Base-by-base conservation (phyloP, 1,140 invertebrate genomes). In the Lordiphosa collinella region DNA sequence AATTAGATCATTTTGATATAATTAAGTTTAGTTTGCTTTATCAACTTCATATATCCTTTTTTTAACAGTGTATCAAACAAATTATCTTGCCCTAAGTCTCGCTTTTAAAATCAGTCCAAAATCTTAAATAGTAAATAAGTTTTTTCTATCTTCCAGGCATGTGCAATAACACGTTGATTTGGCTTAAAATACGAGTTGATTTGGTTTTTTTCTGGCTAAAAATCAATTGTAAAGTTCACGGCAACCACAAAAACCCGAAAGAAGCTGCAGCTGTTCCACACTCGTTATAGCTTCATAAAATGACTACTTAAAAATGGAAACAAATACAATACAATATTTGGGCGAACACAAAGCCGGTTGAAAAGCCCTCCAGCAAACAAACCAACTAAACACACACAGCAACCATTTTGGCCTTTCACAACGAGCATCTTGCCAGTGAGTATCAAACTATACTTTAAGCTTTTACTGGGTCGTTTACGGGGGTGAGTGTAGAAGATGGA, bases 331-430 rank as follows among this genome's bases (percentile, higher is more conserved):
- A 34, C 41, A 46, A 55, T 35, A 41, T 59, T 52, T 48, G 55
- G 48, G 46, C n/a, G 54, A 49, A 38, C 34, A 46, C 49, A 63
- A 54, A 43, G 22, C 47, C 50, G 53, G 32, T 63, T 68, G 58
- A 68, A 68, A 68, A 68, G 54, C 37, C 63, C 53, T 58, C 64
- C 52, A 63, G 47, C 48, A 68, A 57, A 66, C 47, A 41, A 18
- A 46, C 29, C 43, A 14, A 58, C 16, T 13, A 41, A 43, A 40
- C 13, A 49, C 3, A 73, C 50, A 35, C 18, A 44, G 34, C 34
- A 22, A 82, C 66, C 56, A 80, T 80, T 76, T 75, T 80, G 70
- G 75, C 75, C 75, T 82, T 80, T 49, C 75, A 80, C 52, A 76
- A 80, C 57, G 76, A 80, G 43, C 66, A 75, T 43, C 76, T 82